phyloP scores from a whole-genome alignment of 2,888 invertebrate species.

The Laothoe populi region DNA sequence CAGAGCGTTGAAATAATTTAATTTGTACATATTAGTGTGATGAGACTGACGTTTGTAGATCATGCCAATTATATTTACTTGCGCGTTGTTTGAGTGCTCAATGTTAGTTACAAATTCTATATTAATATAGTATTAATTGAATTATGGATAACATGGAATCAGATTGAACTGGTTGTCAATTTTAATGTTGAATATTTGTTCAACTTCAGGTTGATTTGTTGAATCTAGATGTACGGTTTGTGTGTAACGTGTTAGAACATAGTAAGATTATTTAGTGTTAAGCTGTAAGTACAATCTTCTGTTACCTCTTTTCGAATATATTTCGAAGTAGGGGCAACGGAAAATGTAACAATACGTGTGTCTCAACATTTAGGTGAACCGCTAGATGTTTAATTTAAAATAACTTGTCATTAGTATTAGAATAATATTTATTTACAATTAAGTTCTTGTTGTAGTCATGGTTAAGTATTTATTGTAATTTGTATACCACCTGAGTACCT shows the following conservation, averaged over 20 bases:
- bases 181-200: slow-evolving; percentile 29
- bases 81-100: slow-evolving; percentile 69
- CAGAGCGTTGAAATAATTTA: slow-evolving; percentile 63
- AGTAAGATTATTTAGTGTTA: slow-evolving; percentile 62
- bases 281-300: slow-evolving; percentile 79
- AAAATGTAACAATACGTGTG: slow-evolving; percentile 67
- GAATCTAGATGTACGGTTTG: slow-evolving; percentile 35
- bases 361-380: slow-evolving; percentile 77
- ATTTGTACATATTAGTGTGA: slow-evolving; percentile 84
- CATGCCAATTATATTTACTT: slow-evolving; percentile 73
- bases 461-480: slow-evolving; percentile 73
- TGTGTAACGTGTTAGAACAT: slow-evolving; percentile 30
- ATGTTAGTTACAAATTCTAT: slow-evolving; percentile 38
- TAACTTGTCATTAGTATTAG: slow-evolving; percentile 84
- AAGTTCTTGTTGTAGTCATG: slow-evolving; percentile 71
- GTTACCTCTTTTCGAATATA: slow-evolving; percentile 78
- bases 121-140: slow-evolving; percentile 45
- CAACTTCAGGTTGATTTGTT: slow-evolving; percentile 49
- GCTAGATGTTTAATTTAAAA: slow-evolving; percentile 79
- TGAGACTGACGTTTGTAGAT: slow-evolving; percentile 81
- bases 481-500: slow-evolving; percentile 83
- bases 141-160: slow-evolving; percentile 39
- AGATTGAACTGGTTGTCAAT: neutral
- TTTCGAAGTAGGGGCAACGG: slow-evolving; percentile 79
- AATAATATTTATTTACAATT: slow-evolving; percentile 80